Evolutionary conservation across 2,888 invertebrate genomes (phyloP), one percentile per base, ranked within the genome.

Genomic region (Drosophila kuntzei): DNA sequence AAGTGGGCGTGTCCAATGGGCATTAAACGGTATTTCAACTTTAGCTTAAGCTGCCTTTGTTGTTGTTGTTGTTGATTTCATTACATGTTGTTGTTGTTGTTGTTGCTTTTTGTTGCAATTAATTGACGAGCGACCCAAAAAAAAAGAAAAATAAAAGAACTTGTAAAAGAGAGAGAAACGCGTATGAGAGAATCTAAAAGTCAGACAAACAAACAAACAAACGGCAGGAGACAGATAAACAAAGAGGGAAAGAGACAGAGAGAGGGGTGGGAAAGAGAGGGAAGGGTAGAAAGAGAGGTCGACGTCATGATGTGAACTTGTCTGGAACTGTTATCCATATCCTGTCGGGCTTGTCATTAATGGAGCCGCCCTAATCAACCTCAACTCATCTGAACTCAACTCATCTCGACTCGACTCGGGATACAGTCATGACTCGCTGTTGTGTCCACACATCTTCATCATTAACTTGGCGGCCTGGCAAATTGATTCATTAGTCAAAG

Each of bases 401-500:
- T 43, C 54, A 37, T 62, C 18, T 29, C 41, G 9, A 43, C 32
- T 54, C 36, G 16, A 18, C 36, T 46, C 44, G n/a, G 20, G 18
- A 39, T 27, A 43, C 37, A 50, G 53, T 53, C 41, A 53, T 53
- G 57, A 32, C 37, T 46, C 50, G 51, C 57, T 46, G 16, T 37
- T 60, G 55, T 63, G 59, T 53, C 54, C 50, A 80, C 77, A 71
- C 77, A 79, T 82, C 82, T 71, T 82, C 82, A 85, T 82, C 71
- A 80, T 82, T 71, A 72, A 71, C 55, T 87, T 68, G 69, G 70
- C 73, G 81, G 71, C 66, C 87, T 68, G 85, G 87, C 89, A 89
- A 86, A 86, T 86, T 86, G 89, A 89, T 87, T 87, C 86, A 87
- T 87, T 89, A 87, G 86, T 87, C 88, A 89, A 87, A 87, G 86